Conservation (phyloP, 2,113 vertebrate genomes). For the Mormyrus iriodes region DNA sequence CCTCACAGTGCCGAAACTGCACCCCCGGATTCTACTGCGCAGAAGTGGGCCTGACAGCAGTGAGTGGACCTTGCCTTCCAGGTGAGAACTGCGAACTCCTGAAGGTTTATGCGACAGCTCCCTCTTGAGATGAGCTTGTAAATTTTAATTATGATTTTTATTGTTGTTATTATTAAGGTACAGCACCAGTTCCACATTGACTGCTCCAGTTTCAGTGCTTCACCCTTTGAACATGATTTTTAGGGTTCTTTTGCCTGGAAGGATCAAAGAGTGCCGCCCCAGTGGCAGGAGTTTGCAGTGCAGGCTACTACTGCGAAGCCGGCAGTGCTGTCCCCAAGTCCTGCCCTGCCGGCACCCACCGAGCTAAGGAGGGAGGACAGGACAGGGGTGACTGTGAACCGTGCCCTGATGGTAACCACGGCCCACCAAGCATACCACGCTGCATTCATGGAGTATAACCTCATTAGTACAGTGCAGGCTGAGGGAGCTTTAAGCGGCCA, state of each 20-base stretch:
- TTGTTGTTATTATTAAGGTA: not conserved
- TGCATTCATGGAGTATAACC: not conserved
- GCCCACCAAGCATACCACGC: not conserved
- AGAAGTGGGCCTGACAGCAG: conserved; percentile 49
- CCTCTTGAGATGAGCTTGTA: not conserved
- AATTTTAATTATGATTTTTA: not conserved
- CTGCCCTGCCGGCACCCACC: conserved; percentile 57
- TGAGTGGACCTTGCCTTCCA: conserved; percentile 60
- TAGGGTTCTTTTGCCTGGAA: conserved; percentile 64
- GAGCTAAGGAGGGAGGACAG: conserved; percentile 49
- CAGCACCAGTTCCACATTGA: not conserved
- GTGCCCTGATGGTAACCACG: conserved; percentile 54
- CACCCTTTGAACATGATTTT: not conserved
- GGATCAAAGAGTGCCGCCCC: conserved; percentile 55
- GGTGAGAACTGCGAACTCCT: conserved; percentile 40
- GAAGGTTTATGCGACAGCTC: not conserved
- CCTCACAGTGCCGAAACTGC: conserved; percentile 60
- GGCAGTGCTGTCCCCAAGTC: conserved; percentile 53
- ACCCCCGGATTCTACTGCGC: conserved; percentile 69
- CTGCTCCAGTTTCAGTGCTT: not conserved
- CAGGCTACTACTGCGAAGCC: conserved; percentile 73
- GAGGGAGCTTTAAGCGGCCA: not conserved
- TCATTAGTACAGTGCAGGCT: not conserved
- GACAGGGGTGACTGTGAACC: conserved; percentile 52
- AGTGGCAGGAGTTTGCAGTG: conserved; percentile 58